Evolutionary conservation across 2,888 invertebrate species (phyloP), one percentile per base, ranked within the genome.

Genomic region (Orthosia gracilis): DNA sequence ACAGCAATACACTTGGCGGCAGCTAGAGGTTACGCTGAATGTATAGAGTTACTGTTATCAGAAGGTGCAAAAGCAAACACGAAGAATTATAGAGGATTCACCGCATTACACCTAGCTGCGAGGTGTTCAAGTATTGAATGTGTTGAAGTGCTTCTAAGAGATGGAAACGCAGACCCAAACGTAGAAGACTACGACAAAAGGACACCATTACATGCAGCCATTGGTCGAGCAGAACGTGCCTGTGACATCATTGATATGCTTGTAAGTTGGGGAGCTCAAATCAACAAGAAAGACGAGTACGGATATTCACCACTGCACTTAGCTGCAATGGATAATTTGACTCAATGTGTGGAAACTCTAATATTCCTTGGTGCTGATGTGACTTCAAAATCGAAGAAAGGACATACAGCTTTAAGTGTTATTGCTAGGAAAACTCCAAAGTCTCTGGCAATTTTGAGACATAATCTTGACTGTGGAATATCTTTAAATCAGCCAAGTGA

Each of bases 1-100:
- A 98, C 98, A 0, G 97, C 98, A 0, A 91, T 98, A 83, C 99
- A 99, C 95, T 95, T 99, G 84, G 98, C 99, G 0, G 98, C 99
- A 3, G 98, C 99, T 88, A 98, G 98, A 89, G 98, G 99, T 13
- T 98, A 98, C 89, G 97, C 97, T 9, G 98, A 99, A 81, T 98
- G 98, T 88, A 97, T 98, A 0, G 97, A 98, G 85, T 92, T 98
- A n/a, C 91, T 98, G 55, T 90, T 99, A 75, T 97, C 98, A 12
- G 98, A 98, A 87, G 98, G 98, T 1, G 98, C 98, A 0, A 98
- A 98, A 92, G 97, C 98, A 1, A 98, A 98, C 85, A 95, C 97
- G 11, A 97, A 97, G 84, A 98, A 98, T 91, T 97, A 98, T 88
- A 97, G 98, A 85, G 98, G 98, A 49, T 98, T 98, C 87, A 98